Evolutionary conservation across 92 coral and sea anemone genomes (phyloP), one percentile per base, ranked within the genome.

Genomic region (Phenganax subtilis): DNA sequence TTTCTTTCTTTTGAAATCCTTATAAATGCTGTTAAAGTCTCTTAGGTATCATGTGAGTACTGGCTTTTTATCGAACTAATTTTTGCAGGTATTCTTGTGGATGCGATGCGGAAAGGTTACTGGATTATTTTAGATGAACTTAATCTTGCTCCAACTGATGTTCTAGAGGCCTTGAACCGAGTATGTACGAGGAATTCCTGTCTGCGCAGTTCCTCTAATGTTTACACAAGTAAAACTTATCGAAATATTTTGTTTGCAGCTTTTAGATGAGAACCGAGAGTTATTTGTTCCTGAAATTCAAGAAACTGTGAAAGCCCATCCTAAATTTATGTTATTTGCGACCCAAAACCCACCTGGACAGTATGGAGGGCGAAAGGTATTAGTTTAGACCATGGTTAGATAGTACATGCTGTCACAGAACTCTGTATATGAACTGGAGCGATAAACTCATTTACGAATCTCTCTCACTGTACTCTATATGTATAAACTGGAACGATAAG

Each of bases 341-440:
- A 96, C 99, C 14, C 99, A 96, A 75, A 96, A 96, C 54, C 99
- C 99, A 17, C 99, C 99, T 29, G 99, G 99, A 58, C 97, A 92
- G 75, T 96, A 96, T 85, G 99, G 99, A 6, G 99, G 99, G 31
- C 83, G 99, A 82, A 96, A 96, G 99, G 99, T 96, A 30, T 61
- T 37, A 37, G 3, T 37, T 1, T 37, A 37, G 47, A 37, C 47
- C 25, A 20, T 20, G 25, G 47, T 37, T 37, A 37, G 3, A 37
- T 37, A 37, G 47, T 37, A 37, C 47, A 5, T 37, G 47, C 5
- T 37, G 47, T 37, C 47, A 37, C 47, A 37, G 47, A 37, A 37
- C 47, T 37, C 47, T 37, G 47, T 37, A 37, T 37, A 5, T 37
- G 47, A 37, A 37, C 47, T 37, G 47, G 47, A 37, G 47, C 47